Percentiles rank a stretch among this genome's conserved stretches.
phyloP scores from a whole-genome alignment of 1,140 invertebrate species.

The Brachionus paranguensis region DNA sequence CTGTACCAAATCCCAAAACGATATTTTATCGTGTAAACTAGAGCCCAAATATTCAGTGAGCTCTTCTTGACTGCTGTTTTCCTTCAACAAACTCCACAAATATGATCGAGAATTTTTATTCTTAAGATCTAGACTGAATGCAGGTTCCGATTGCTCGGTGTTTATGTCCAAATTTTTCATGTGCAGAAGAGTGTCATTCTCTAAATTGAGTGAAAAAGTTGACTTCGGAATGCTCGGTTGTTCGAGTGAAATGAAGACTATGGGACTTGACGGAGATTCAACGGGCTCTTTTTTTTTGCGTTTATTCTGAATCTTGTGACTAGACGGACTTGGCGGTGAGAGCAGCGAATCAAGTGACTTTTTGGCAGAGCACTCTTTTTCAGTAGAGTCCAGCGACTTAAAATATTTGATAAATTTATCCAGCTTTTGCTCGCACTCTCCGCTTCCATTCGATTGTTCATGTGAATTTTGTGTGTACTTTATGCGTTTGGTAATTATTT shows the following conservation, averaged over 20 bases:
- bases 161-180: slow-evolving; percentile 29
- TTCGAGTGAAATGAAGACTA: neutral
- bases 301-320: slow-evolving; percentile 1
- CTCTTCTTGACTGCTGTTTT: neutral
- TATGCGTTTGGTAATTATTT: slow-evolving; percentile 19
- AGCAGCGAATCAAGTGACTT: neutral
- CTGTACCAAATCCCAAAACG: slow-evolving; percentile 36
- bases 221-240: neutral
- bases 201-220: neutral
- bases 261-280: neutral
- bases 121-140: neutral
- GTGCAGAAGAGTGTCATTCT: slow-evolving; percentile 6
- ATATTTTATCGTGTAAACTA: slow-evolving; percentile 25
- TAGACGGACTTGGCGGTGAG: slow-evolving; percentile 1
- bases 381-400: neutral
- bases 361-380: neutral
- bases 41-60: slow-evolving; percentile 25
- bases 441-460: neutral
- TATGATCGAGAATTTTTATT: neutral
- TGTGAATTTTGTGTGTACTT: slow-evolving; percentile 4
- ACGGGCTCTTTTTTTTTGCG: slow-evolving; percentile 1
- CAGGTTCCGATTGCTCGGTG: neutral
- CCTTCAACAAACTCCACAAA: slow-evolving; percentile 25
- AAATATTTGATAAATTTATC: slow-evolving; percentile 31
- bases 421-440: neutral